phyloP scores from a whole-genome alignment of 2,888 invertebrate genomes.

The Lycocerus yunnanus region DNA sequence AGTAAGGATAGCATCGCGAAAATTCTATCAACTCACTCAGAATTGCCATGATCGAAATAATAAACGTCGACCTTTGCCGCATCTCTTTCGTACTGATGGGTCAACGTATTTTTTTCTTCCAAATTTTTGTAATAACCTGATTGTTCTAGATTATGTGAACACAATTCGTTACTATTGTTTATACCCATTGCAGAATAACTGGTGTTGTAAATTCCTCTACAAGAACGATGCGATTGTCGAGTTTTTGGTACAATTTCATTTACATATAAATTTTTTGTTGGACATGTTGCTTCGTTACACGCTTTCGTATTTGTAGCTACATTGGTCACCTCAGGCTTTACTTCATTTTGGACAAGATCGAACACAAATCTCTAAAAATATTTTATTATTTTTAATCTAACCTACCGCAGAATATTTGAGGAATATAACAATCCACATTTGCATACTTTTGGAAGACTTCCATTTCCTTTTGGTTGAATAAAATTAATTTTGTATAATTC shows the following conservation, averaged over 20 bases:
- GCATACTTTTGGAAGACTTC: constrained; percentile 37
- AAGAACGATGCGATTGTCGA: not conserved
- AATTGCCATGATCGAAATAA: constrained; percentile 71
- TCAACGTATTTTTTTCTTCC: not conserved
- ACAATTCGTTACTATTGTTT: not conserved
- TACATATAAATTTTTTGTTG: not conserved
- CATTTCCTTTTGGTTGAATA: constrained; percentile 33
- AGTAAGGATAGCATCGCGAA: not conserved
- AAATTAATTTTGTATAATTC: constrained; percentile 43
- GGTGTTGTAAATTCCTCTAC: not conserved
- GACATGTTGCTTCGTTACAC: not conserved
- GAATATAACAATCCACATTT: not conserved
- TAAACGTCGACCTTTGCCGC: constrained; percentile 63
- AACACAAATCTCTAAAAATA: constrained; percentile 49
- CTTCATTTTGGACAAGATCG: constrained; percentile 48
- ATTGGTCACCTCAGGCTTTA: constrained; percentile 39
- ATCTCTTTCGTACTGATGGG: not conserved
- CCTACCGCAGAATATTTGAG: no score
- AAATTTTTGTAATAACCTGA: constrained; percentile 6
- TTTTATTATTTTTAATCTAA: no score
- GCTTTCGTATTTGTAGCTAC: constrained; percentile 41
- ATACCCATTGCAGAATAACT: constrained; percentile 5
- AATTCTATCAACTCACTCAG: constrained; percentile 54
- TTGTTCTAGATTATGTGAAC: not conserved
- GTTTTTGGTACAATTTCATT: not conserved